Percentiles rank a stretch among this genome's conserved stretches.
phyloP scores from a whole-genome alignment of 2,888 invertebrate species.

The Catocala nupta region DNA sequence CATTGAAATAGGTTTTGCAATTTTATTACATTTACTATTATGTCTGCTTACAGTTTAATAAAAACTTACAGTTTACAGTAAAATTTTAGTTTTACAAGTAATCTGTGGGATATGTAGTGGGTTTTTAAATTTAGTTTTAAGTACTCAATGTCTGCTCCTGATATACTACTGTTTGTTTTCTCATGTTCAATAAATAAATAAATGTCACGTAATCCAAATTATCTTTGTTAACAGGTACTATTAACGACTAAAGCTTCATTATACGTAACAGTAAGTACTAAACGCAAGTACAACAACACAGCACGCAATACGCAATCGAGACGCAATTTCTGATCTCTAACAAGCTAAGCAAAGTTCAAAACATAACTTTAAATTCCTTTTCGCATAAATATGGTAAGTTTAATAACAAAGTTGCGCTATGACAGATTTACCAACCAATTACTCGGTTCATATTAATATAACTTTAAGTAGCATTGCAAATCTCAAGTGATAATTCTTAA shows the following conservation, averaged over 20 bases:
- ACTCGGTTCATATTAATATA: slow-evolving; percentile 2
- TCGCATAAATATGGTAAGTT: slow-evolving; percentile 13
- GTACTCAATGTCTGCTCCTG: too few relatives aligned
- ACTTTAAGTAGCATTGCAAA: neutral
- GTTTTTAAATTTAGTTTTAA: too few relatives aligned
- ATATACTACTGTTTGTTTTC: too few relatives aligned
- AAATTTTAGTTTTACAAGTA: too few relatives aligned
- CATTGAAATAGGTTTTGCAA: too few relatives aligned
- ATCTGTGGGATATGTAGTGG: too few relatives aligned
- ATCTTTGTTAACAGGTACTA: neutral
- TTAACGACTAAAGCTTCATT: neutral
- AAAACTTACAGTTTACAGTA: too few relatives aligned
- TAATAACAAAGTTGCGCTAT: slow-evolving; percentile 7
- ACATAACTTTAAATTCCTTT: slow-evolving; percentile 13
- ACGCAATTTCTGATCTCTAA: slow-evolving; percentile 1
- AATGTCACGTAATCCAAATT: too few relatives aligned
- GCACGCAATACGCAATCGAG: neutral
- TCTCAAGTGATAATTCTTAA: slow-evolving; percentile 1
- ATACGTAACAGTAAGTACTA: neutral
- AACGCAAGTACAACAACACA: neutral
- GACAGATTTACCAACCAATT: slow-evolving; percentile 24
- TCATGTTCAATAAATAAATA: too few relatives aligned
- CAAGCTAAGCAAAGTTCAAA: slow-evolving; percentile 13
- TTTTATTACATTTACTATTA: too few relatives aligned
- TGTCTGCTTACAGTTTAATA: too few relatives aligned